Conservation (phyloP, 2,888 invertebrate species). For the Melanostoma mellinum region DNA sequence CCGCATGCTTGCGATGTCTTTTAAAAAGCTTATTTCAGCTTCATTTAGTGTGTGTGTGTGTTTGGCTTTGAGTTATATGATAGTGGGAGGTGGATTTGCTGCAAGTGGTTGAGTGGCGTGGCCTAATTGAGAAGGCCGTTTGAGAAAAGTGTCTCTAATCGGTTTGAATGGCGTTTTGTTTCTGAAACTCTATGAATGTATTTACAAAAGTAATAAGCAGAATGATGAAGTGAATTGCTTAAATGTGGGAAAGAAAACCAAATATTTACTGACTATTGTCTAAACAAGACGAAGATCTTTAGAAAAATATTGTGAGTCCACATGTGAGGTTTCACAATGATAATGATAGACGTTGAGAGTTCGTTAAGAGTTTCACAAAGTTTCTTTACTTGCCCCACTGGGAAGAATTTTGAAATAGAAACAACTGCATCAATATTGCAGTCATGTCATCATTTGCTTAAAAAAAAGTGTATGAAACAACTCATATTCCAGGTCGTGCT, state of each 20-base stretch:
- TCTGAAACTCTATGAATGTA: constrained; percentile 41
- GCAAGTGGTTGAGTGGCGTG: constrained; percentile 44
- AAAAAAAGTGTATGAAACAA: no score
- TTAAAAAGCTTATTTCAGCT: constrained; percentile 43
- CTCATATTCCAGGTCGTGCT: no score
- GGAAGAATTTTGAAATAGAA: no score
- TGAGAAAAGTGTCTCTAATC: constrained; percentile 38
- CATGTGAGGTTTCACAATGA: no score
- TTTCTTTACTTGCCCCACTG: no score
- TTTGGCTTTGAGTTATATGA: neutral
- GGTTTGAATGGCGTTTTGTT: constrained; percentile 43
- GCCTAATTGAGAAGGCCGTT: constrained; percentile 65
- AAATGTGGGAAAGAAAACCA: constrained; percentile 2
- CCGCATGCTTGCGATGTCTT: constrained; percentile 19
- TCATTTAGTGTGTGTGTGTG: constrained; percentile 15
- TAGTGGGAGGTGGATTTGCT: constrained; percentile 45
- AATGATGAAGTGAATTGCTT: neutral
- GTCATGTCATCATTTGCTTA: no score
- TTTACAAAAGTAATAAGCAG: constrained; percentile 9
- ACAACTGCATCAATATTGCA: no score
- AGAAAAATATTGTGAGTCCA: no score
- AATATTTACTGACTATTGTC: no score
- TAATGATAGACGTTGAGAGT: no score
- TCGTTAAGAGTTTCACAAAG: no score
- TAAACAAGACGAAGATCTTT: no score